phyloP scores from a whole-genome alignment of 2,888 invertebrate species.

The Xanthorhoe spadicearia region DNA sequence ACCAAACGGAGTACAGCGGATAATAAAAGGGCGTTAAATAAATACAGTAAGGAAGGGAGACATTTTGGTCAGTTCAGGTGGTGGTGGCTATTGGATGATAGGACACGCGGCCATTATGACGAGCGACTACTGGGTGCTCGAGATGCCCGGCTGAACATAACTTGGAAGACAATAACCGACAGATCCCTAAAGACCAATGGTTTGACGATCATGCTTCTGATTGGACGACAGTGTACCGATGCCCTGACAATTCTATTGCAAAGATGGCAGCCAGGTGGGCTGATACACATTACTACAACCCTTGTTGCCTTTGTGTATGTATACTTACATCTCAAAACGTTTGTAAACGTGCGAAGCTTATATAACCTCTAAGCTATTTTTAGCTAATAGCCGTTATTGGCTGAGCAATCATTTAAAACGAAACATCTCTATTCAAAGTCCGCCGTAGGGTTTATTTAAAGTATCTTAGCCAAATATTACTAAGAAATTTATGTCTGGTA shows the following conservation, averaged over 20 bases:
- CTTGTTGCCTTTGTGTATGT: not conserved
- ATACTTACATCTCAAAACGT: not conserved
- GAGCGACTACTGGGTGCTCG: slow-evolving; percentile 60
- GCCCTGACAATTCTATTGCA: slow-evolving; percentile 52
- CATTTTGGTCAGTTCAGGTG: slow-evolving; percentile 55
- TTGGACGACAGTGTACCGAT: slow-evolving; percentile 64
- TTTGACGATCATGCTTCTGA: slow-evolving; percentile 60
- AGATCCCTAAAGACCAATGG: slow-evolving; percentile 59
- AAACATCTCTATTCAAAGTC: not conserved
- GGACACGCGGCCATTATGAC: slow-evolving; percentile 68
- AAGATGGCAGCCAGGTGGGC: slow-evolving; percentile 60
- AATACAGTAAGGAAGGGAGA: slow-evolving; percentile 62
- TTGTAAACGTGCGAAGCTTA: not conserved
- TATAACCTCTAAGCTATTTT: not conserved
- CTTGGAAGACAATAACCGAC: slow-evolving; percentile 56
- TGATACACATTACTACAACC: slow-evolving; percentile 49
- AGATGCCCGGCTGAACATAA: slow-evolving; percentile 55
- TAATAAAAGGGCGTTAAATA: slow-evolving; percentile 60
- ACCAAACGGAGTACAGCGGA: slow-evolving; percentile 58
- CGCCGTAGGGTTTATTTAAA: not conserved
- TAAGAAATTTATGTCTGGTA: too few relatives aligned
- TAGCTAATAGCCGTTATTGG: not conserved
- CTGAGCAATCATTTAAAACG: not conserved
- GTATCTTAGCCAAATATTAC: too few relatives aligned
- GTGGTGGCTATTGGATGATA: slow-evolving; percentile 57